Percentiles rank a stretch among this genome's conserved stretches.
Conservation (phyloP, 2,797 vertebrate genomes). For the Pitangus sulphuratus region DNA sequence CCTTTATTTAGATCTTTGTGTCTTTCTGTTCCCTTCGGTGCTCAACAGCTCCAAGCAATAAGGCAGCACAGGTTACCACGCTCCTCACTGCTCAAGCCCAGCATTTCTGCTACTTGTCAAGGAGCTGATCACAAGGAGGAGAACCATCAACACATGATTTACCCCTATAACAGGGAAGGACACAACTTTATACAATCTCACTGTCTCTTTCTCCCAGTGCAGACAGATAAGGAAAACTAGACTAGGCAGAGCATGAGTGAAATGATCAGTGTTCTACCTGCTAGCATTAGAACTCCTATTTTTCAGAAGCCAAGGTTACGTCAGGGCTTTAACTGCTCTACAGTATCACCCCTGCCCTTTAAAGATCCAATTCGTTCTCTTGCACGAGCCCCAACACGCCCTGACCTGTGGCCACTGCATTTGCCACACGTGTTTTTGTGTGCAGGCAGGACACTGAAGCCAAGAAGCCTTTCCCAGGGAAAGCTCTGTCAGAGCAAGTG, state of each 20-base stretch:
- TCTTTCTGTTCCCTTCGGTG: background rate
- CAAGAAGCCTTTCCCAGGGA: background rate
- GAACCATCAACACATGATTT: background rate
- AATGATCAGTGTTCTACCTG: background rate
- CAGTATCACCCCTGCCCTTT: background rate
- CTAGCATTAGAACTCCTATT: background rate
- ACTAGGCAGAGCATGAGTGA: background rate
- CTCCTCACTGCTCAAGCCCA: background rate
- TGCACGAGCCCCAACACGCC: background rate
- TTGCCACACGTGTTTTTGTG: accelerated
- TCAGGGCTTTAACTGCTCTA: background rate
- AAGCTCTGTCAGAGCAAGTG: background rate
- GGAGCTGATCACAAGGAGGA: background rate
- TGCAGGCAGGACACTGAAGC: background rate
- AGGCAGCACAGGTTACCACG: background rate
- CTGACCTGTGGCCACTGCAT: background rate
- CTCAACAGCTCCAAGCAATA: background rate
- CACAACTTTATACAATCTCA: background rate
- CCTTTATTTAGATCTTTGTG: slow-evolving; percentile 28
- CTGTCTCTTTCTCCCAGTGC: background rate
- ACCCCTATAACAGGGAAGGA: accelerated
- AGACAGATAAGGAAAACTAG: background rate
- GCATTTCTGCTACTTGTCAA: background rate
- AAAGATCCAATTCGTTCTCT: background rate
- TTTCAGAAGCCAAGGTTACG: background rate